Evolutionary conservation across 2,113 vertebrate genomes (phyloP).

Genomic region (Motacilla tschutschensis): DNA sequence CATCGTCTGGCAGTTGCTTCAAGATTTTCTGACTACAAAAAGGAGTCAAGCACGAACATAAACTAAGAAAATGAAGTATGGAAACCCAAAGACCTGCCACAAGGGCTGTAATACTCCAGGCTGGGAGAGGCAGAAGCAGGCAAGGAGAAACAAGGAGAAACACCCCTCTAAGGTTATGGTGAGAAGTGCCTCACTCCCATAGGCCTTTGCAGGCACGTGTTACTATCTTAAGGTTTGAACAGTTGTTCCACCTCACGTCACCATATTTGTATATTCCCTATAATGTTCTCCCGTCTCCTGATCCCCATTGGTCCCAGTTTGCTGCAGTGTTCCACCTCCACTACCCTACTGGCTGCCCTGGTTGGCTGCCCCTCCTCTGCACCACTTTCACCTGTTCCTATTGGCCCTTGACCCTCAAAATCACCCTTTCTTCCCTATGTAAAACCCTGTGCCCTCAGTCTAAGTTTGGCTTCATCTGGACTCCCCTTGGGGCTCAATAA

Average conservation of each 20-base stretch:
- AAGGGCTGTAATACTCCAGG: background rate
- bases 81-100: background rate
- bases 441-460: background rate
- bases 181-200: background rate
- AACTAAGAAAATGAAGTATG: background rate
- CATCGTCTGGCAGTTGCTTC: background rate
- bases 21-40: background rate
- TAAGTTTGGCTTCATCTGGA: background rate
- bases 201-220: background rate
- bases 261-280: background rate
- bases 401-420: background rate
- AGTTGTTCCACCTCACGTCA: background rate
- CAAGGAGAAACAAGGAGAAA: background rate
- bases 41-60: background rate
- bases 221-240: background rate
- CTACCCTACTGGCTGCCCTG: background rate
- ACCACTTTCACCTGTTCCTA: background rate
- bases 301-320: background rate
- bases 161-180: no score
- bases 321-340: background rate
- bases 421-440: background rate
- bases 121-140: background rate
- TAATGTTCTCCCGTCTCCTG: background rate
- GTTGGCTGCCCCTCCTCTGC: background rate
- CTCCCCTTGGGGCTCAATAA: background rate